phyloP scores from a whole-genome alignment of 2,888 invertebrate species.

The Flexamia atlantica region DNA sequence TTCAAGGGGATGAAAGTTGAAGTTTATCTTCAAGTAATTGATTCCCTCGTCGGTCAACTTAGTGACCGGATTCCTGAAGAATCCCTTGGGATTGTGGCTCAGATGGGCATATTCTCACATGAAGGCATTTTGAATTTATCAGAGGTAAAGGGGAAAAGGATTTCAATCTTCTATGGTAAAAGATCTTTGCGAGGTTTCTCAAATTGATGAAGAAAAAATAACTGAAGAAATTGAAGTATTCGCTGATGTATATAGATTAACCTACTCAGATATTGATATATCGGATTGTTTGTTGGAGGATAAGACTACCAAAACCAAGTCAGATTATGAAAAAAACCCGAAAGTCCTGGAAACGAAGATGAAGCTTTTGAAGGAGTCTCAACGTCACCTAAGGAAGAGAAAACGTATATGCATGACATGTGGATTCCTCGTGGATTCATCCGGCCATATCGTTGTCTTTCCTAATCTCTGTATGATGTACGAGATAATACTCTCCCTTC shows the following conservation, averaged over 20 bases:
- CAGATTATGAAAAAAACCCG: background rate
- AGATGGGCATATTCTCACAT: constrained; percentile 33
- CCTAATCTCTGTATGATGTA: background rate
- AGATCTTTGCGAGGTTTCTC: background rate
- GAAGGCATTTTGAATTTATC: constrained; percentile 25
- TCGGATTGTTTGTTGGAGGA: background rate
- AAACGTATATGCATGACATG: background rate
- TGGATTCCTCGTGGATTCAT: constrained; percentile 19
- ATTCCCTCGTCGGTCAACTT: constrained; percentile 38
- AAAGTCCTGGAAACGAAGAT: no score
- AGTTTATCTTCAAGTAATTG: constrained; percentile 29
- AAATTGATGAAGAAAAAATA: background rate
- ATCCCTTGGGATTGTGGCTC: constrained; percentile 1
- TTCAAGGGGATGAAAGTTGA: constrained; percentile 38
- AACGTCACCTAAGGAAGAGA: background rate
- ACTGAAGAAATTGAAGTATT: background rate
- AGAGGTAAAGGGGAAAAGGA: background rate
- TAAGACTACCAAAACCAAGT: background rate
- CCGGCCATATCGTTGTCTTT: background rate
- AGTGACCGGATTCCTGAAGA: constrained; percentile 41
- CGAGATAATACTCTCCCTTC: background rate
- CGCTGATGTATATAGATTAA: background rate
- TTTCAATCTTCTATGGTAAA: background rate
- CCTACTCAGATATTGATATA: background rate
- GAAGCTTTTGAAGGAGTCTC: no score